Percentiles rank a stretch among this genome's conserved stretches.
Evolutionary conservation across 2,888 invertebrate genomes (phyloP).

Genomic region (Idaea dimidiata): DNA sequence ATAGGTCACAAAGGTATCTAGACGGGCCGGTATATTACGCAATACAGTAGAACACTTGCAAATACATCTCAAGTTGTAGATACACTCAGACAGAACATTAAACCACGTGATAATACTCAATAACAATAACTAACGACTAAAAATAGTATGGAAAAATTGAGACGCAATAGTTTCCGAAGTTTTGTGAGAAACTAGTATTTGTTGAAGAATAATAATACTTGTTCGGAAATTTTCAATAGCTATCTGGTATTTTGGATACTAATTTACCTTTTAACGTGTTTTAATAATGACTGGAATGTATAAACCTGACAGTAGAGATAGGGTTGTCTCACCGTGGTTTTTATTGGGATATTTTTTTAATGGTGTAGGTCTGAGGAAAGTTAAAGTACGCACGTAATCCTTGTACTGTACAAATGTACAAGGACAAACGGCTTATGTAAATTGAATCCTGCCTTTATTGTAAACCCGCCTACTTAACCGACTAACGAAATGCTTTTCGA

Average conservation of each 20-base stretch:
- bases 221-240: neutral
- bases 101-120: neutral
- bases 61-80: neutral
- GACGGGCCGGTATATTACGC: neutral
- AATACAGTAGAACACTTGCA: neutral
- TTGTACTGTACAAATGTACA: too few relatives aligned
- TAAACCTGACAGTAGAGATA: too few relatives aligned
- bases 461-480: too few relatives aligned
- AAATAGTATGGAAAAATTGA: neutral
- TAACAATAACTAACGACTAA: neutral
- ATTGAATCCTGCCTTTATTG: too few relatives aligned
- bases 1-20: neutral
- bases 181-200: neutral
- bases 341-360: too few relatives aligned
- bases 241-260: neutral
- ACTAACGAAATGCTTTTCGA: too few relatives aligned
- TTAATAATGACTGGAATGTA: too few relatives aligned
- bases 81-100: neutral
- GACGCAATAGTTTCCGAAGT: neutral
- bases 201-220: neutral
- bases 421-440: too few relatives aligned
- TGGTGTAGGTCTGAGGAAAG: too few relatives aligned
- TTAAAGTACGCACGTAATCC: too few relatives aligned
- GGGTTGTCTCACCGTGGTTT: too few relatives aligned
- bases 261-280: neutral